Evolutionary conservation across 2,888 invertebrate genomes (phyloP), one percentile per base, ranked within the genome.

Genomic region (Tinea pellionella): DNA sequence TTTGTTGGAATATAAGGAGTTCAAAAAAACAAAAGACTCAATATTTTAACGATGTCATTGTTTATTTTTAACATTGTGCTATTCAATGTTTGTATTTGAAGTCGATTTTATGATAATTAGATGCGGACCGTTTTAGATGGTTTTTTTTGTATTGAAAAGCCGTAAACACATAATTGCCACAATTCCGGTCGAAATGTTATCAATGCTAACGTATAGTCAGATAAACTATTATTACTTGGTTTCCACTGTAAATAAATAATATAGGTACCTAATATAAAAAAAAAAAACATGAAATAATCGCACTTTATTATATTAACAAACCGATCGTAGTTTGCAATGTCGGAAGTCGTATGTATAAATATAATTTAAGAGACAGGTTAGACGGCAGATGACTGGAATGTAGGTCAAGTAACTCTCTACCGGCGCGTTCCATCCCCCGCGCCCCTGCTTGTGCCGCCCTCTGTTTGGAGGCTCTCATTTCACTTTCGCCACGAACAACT

Each of bases 401-500:
- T 64, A 67, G 67, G 67, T 68, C 67, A 67, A 65, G 64, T 61
- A 61, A 64, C 57, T 60, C 55, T 16, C 59, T 60, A 61, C 42
- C 30, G 61, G 61, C 62, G 62, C 61, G 63, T 61, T 59, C 63
- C 57, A 61, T 59, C 60, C 62, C 63, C 60, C 66, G 62, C 64
- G 64, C 63, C 65, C 65, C 51, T 19, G 2, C 60, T 11, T 47
- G 32, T 19, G 43, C 41, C 13, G 24, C 16, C 13, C 37, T 7
- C 16, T 30, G 58, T 63, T 63, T 68, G 64, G 65, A 62, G 63
- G 61, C 60, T 59, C 57, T 62, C 64, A 65, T 68, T 66, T 68
- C 66, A 66, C 68, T 67, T 67, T 67, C 66, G 64, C 63, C 65
- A 61, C 64, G 63, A 59, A 61, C 59, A 24, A 24, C 24, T 24